Evolutionary conservation across 1,140 invertebrate species (phyloP).

Genomic region (Trypoxylus dichotomus): DNA sequence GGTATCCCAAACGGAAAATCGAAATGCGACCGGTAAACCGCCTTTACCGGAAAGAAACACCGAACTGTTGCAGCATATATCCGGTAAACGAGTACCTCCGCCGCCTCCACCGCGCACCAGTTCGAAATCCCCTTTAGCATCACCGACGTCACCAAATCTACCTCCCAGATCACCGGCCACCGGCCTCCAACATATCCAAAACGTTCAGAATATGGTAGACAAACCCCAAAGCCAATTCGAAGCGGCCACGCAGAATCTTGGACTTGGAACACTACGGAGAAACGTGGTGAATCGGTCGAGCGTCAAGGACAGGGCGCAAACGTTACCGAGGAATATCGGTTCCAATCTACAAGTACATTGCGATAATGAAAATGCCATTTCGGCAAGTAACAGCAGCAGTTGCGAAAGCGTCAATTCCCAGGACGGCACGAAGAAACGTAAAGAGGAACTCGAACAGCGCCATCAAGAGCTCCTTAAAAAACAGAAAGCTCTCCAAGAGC

Average conservation of each 20-base stretch:
- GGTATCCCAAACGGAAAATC: constrained; percentile 43
- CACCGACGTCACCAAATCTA: constrained; percentile 69
- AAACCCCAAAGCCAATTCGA: constrained; percentile 51
- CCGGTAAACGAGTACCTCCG: constrained; percentile 75
- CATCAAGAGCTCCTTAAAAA: constrained; percentile 85
- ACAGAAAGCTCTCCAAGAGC: constrained; percentile 84
- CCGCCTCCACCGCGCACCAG: constrained; percentile 83
- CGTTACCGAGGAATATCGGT: constrained; percentile 51
- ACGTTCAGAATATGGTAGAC: constrained; percentile 49
- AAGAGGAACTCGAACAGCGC: constrained; percentile 77
- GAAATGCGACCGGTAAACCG: constrained; percentile 63
- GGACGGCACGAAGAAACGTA: constrained; percentile 66
- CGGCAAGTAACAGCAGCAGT: constrained; percentile 65
- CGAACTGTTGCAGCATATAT: constrained; percentile 65
- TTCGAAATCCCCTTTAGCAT: constrained; percentile 79
- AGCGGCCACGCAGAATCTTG: constrained; percentile 50
- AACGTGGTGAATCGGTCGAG: constrained; percentile 50
- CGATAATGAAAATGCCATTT: constrained; percentile 47
- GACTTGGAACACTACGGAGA: constrained; percentile 49
- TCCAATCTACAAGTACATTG: constrained; percentile 48
- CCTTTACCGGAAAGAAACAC: constrained; percentile 77
- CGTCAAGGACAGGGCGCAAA: constrained; percentile 51
- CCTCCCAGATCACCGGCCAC: constrained; percentile 57
- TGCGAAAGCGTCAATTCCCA: constrained; percentile 79
- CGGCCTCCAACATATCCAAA: constrained; percentile 51